Evolutionary conservation across 1,140 invertebrate species (phyloP).

Genomic region (Aphelinus certus): DNA sequence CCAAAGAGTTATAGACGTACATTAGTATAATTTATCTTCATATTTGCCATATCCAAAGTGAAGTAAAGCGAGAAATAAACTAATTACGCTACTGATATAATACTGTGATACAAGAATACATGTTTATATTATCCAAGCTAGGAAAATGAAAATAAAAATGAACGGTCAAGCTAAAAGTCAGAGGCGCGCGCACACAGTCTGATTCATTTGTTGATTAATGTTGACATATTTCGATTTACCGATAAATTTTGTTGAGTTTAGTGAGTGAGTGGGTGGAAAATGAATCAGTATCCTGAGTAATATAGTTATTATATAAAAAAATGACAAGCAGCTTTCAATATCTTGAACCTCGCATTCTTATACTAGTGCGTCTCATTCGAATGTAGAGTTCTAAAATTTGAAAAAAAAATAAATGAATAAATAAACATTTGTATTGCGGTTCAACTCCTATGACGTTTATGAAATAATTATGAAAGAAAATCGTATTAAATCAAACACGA

Average conservation of each 20-base stretch:
- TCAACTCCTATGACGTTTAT: not conserved
- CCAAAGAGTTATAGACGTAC: constrained; percentile 66
- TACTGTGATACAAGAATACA: constrained; percentile 65
- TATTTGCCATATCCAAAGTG: constrained; percentile 66
- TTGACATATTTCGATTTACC: constrained; percentile 52
- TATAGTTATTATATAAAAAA: constrained; percentile 20
- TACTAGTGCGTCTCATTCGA: constrained; percentile 24
- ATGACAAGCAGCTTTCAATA: constrained; percentile 1
- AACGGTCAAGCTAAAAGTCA: constrained; percentile 43
- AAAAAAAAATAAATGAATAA: constrained; percentile 14
- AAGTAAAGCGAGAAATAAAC: constrained; percentile 61
- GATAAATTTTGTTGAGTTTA: constrained; percentile 53
- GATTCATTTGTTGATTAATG: constrained; percentile 58
- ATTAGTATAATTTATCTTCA: constrained; percentile 66
- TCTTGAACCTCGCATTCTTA: constrained; percentile 47
- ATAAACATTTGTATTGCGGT: not conserved
- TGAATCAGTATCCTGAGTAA: constrained; percentile 51
- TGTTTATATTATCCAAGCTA: constrained; percentile 61
- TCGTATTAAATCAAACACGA: not conserved
- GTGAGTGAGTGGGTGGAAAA: not conserved
- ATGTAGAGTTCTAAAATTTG: constrained; percentile 36
- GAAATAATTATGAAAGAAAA: not conserved
- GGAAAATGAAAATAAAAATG: constrained; percentile 45
- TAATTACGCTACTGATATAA: constrained; percentile 58
- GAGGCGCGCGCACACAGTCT: constrained; percentile 51